A percentile compares a stretch with the other conserved stretches of the same genome.
These are phyloP conservation scores for Cyprinella venusta DNA, from an alignment of 2,797 vertebrate species.

Conservation along the genomic window DNA sequence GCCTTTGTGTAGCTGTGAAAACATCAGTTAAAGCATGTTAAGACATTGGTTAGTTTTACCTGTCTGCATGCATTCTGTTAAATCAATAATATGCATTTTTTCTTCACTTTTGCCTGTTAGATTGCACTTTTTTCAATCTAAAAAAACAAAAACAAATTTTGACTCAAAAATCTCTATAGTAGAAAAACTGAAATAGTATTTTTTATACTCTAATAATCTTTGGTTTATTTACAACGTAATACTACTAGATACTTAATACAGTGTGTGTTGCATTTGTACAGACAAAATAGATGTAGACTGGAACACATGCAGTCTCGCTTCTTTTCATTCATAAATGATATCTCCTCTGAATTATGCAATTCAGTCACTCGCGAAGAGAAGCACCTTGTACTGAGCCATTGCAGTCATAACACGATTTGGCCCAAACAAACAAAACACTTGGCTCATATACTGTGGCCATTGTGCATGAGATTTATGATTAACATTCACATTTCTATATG, in stretches of 20 bases:
- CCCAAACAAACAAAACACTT: constrained; percentile 21
- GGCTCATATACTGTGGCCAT: background rate
- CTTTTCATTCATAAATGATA: constrained; percentile 69
- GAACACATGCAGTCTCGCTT: constrained; percentile 40
- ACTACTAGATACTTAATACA: background rate
- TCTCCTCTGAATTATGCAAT: constrained; percentile 68
- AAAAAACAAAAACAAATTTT: too few relatives aligned
- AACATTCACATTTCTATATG: background rate
- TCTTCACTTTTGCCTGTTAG: background rate
- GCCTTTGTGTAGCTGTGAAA: background rate
- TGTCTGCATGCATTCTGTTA: background rate
- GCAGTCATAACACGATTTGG: background rate
- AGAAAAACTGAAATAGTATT: background rate
- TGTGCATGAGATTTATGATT: background rate
- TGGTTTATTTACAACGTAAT: background rate
- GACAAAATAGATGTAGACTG: constrained; percentile 32
- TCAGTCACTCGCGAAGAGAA: constrained; percentile 54
- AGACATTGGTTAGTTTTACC: constrained; percentile 2
- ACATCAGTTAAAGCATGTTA: background rate
- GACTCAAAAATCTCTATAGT: background rate
- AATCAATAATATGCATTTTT: background rate
- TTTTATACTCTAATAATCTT: background rate
- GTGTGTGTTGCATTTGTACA: constrained; percentile 6
- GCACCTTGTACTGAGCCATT: constrained; percentile 40
- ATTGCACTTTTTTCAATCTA: background rate